Evolutionary conservation across 2,888 invertebrate genomes (phyloP).

Genomic region (Lasius platythorax): DNA sequence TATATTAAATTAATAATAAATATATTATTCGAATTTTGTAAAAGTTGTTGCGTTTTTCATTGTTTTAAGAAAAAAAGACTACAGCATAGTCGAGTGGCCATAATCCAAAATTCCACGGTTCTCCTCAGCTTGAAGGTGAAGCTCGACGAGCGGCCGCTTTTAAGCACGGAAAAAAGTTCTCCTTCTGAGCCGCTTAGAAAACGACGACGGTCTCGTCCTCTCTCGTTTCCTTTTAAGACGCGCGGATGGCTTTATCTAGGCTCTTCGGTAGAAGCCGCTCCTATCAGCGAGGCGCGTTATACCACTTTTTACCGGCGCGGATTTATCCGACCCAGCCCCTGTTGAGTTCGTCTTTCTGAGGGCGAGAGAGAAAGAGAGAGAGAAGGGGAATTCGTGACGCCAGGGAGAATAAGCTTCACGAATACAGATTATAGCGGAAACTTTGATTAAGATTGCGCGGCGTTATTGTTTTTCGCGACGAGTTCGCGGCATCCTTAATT

Average conservation of each 20-base stretch:
- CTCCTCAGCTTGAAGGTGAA: conserved; percentile 49
- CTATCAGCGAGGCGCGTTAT: conserved; percentile 70
- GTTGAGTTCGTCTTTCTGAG: conserved; percentile 34
- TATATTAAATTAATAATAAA: neutral
- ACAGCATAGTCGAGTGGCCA: conserved; percentile 55
- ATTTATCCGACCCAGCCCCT: conserved; percentile 58
- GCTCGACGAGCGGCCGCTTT: conserved; percentile 54
- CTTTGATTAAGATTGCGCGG: conserved; percentile 49
- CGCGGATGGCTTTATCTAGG: conserved; percentile 69
- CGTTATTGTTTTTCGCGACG: conserved; percentile 47
- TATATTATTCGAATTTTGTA: neutral
- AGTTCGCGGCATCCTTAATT: conserved; percentile 44
- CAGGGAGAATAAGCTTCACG: conserved; percentile 35
- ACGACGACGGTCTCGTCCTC: conserved; percentile 46
- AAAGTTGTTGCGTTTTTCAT: neutral
- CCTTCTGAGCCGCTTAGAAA: conserved; percentile 69
- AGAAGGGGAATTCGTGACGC: conserved; percentile 12
- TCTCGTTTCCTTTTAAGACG: conserved; percentile 52
- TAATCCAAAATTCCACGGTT: conserved; percentile 70
- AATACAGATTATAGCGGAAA: conserved; percentile 49
- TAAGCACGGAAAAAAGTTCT: conserved; percentile 50
- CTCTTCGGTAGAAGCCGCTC: conserved; percentile 59
- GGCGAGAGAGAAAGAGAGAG: neutral
- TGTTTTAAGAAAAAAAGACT: conserved; percentile 21
- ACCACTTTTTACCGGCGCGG: conserved; percentile 71